Evolutionary conservation across 1,140 invertebrate species (phyloP).

Genomic region (Lutraria rhynchaena): DNA sequence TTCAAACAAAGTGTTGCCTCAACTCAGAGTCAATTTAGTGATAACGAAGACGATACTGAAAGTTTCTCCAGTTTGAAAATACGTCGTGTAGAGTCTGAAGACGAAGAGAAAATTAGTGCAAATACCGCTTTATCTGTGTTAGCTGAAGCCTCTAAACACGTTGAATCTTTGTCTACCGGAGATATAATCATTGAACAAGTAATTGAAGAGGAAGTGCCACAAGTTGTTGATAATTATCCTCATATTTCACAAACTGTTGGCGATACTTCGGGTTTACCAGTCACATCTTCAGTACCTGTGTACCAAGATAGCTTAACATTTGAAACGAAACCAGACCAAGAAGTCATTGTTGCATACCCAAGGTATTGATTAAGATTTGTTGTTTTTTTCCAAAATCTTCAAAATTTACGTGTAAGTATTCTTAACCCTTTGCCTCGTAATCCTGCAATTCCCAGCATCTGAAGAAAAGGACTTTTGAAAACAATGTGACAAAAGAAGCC

Average conservation of each 20-base stretch:
- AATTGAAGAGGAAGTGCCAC: conserved; percentile 30
- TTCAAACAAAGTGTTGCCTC: not conserved
- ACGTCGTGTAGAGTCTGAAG: conserved; percentile 24
- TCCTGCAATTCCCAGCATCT: no score
- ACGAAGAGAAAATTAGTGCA: not conserved
- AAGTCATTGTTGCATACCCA: conserved; percentile 36
- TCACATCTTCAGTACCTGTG: no score
- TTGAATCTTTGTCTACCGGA: conserved; percentile 40
- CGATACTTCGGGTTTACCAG: no score
- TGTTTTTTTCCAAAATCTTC: no score
- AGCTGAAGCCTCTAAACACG: conserved; percentile 57
- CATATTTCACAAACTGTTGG: not conserved
- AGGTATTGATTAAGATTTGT: conserved; percentile 21
- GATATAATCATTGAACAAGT: conserved; percentile 2
- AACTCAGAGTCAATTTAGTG: conserved; percentile 26
- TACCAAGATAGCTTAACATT: no score
- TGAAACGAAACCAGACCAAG: not conserved
- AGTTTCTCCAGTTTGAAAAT: conserved; percentile 43
- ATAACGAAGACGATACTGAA: conserved; percentile 22
- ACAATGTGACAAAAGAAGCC: no score
- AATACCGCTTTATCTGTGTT: conserved; percentile 48
- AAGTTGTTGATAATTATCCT: not conserved
- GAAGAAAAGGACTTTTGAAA: no score
- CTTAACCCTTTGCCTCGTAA: no score
- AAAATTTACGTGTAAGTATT: no score